Evolutionary conservation across 2,797 vertebrate genomes (phyloP), one percentile per base, ranked within the genome.

Genomic region (Benthosema pterotum): DNA sequence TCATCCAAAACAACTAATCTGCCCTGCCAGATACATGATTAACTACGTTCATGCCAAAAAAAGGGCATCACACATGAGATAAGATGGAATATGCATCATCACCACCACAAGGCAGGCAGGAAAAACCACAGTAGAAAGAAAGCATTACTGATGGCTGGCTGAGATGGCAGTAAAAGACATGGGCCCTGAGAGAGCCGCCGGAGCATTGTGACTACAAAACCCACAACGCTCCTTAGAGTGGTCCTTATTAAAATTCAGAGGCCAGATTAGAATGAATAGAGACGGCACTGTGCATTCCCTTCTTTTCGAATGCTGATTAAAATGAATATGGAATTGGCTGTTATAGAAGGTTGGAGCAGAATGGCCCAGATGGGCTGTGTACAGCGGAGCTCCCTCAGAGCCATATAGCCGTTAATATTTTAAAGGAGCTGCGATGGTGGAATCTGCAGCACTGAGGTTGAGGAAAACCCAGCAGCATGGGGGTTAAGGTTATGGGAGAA

Each of bases 241-340:
- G 53, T 47, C 55, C 76, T 79, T 74, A 79, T 82, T 85, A 80
- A 83, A 83, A 78, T 67, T 47, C 53, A 74, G 50, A 42, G 52
- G 70, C 70, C 57, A 67, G 56, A 75, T 75, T 60, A 72, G 68
- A 72, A 72, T 65, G 76, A 84, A 75, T 69, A 45, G 42, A 67
- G 48, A 76, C 22, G 22, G 72, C 48, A 57, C n/a, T 15, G n/a
- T n/a, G 8, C 47, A n/a, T 8, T 9, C n/a, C 42, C 57, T 4
- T 61, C 53, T 69, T 70, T 82, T 83, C 80, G 63, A 78, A 78
- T 71, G 68, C 71, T 82, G 86, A 87, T 85, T 81, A 75, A 78
- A 85, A 85, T 65, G 71, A 83, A 87, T 80, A 64, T 1, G n/a
- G 67, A 70, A 79, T 66, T 32, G 74, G 69, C 47, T 65, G 63